Percentiles rank a stretch among this genome's conserved stretches.
Evolutionary conservation across 2,888 invertebrate species (phyloP).

Genomic region (Papilio demoleus): DNA sequence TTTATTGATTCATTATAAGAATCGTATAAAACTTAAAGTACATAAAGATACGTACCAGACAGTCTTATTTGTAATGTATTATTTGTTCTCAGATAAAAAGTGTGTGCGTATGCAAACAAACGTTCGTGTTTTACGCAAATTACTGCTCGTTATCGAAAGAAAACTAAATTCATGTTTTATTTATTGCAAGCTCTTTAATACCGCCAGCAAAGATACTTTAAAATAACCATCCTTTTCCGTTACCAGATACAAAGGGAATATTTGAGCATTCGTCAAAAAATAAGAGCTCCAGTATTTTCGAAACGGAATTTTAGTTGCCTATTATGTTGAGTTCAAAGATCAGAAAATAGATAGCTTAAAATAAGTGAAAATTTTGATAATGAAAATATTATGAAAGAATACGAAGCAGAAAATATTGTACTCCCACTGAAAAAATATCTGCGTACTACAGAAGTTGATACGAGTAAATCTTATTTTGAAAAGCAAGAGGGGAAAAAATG

Average conservation of each 20-base stretch:
- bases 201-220: background rate
- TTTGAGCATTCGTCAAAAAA: background rate
- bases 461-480: no score
- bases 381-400: no score
- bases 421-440: no score
- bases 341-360: no score
- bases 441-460: no score
- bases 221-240: background rate
- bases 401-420: no score
- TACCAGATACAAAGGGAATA: background rate
- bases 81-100: conserved; percentile 15
- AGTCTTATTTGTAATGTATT: conserved; percentile 14
- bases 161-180: conserved; percentile 1
- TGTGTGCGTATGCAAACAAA: conserved; percentile 11
- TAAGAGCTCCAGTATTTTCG: background rate
- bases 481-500: no score
- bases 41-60: conserved; percentile 13
- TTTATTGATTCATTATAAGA: conserved; percentile 1
- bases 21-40: background rate
- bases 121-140: conserved; percentile 5
- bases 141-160: conserved; percentile 11
- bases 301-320: background rate
- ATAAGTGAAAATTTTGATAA: no score
- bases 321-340: background rate
- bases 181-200: background rate